Evolutionary conservation across 2,797 vertebrate genomes (phyloP).

Genomic region (Geotrypetes seraphini): DNA sequence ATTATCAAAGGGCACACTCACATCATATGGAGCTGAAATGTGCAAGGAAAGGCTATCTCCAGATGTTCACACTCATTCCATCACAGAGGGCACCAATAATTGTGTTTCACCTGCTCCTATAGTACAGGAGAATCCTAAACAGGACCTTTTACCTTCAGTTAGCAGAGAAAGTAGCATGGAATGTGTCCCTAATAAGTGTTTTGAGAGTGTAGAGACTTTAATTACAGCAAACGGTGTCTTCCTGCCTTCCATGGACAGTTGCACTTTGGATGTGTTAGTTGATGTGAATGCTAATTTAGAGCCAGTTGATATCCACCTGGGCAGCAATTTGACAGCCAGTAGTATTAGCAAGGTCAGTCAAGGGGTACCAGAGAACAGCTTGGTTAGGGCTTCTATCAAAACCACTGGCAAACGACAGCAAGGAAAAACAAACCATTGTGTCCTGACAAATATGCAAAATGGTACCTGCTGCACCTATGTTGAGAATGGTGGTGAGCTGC

Average conservation of each 20-base stretch:
- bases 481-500: constrained; percentile 32
- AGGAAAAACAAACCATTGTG: constrained; percentile 45
- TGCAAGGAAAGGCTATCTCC: constrained; percentile 23
- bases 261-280: constrained; percentile 12
- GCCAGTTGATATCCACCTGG: constrained; percentile 29
- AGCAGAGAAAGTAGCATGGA: constrained; percentile 19
- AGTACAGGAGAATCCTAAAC: constrained; percentile 1
- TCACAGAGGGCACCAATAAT: background rate
- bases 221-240: background rate
- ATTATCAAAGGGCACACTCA: constrained; percentile 76
- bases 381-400: constrained; percentile 16
- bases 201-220: background rate
- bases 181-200: background rate
- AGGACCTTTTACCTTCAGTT: constrained; percentile 31
- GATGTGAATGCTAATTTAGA: constrained; percentile 4
- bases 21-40: constrained; percentile 35
- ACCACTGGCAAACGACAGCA: constrained; percentile 32
- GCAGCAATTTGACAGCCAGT: constrained; percentile 12
- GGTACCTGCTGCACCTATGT: constrained; percentile 23
- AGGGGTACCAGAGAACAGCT: constrained; percentile 3
- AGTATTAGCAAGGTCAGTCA: constrained; percentile 20
- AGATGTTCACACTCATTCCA: background rate
- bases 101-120: background rate
- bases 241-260: constrained; percentile 3
- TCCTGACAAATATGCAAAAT: constrained; percentile 31